Conservation (phyloP, 1,140 invertebrate genomes). For the Magallana angulata region DNA sequence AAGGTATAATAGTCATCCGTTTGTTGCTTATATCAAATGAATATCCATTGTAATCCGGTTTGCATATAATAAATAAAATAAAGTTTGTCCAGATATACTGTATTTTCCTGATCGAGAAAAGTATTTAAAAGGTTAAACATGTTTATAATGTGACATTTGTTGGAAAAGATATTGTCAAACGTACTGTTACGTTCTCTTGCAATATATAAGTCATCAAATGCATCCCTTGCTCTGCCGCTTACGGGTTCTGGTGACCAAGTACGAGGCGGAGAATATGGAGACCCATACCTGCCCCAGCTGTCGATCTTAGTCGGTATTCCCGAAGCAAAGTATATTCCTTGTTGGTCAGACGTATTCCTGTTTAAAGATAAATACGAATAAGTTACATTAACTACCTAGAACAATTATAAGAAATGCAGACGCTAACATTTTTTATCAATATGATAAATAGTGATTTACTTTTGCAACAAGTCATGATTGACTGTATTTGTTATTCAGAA, state of each 20-base stretch:
- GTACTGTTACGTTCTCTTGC: background rate
- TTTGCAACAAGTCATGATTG: too few species aligned
- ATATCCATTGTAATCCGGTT: too few species aligned
- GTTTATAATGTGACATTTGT: background rate
- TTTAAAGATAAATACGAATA: background rate
- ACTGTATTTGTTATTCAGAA: too few species aligned
- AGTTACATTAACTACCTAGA: too few species aligned
- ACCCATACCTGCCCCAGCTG: background rate
- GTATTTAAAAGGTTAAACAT: too few species aligned
- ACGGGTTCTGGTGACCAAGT: background rate
- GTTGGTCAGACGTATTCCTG: background rate
- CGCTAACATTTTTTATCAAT: too few species aligned
- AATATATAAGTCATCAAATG: background rate
- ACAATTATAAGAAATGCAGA: too few species aligned
- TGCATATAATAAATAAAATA: background rate
- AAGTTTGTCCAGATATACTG: background rate
- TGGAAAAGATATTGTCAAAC: background rate
- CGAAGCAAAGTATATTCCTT: background rate
- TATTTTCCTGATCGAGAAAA: too few species aligned
- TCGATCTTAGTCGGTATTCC: background rate
- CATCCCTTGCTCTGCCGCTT: background rate
- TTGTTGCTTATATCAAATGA: too few species aligned
- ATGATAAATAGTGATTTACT: too few species aligned
- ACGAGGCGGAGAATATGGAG: background rate
- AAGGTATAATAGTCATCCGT: too few species aligned